Evolutionary conservation across 2,797 vertebrate species (phyloP).

Genomic region (Acipenser transmontanus): DNA sequence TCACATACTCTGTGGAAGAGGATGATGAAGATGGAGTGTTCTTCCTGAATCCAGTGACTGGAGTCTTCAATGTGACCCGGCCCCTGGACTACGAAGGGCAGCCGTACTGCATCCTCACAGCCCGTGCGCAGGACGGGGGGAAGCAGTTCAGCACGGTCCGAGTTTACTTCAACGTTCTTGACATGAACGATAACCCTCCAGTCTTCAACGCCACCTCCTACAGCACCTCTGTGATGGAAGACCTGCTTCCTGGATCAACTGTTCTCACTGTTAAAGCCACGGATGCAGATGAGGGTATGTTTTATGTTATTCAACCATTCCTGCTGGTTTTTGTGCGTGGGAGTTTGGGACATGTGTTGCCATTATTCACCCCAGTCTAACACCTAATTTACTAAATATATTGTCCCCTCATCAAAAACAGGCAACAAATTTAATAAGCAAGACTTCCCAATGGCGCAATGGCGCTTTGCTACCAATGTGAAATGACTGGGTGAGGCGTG

Average conservation of each 20-base stretch:
- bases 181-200: slow-evolving; percentile 85
- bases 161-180: slow-evolving; percentile 91
- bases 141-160: slow-evolving; percentile 72
- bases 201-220: slow-evolving; percentile 68
- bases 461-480: too few species aligned
- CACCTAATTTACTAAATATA: too few species aligned
- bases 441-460: too few species aligned
- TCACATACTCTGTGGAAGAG: slow-evolving; percentile 82
- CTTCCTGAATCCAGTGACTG: slow-evolving; percentile 86
- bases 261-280: slow-evolving; percentile 72
- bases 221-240: slow-evolving; percentile 80
- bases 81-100: slow-evolving; percentile 79
- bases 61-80: slow-evolving; percentile 88
- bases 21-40: slow-evolving; percentile 85
- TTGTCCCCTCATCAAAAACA: too few species aligned
- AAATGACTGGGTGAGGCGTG: too few species aligned
- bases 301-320: too few species aligned
- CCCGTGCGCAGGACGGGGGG: slow-evolving; percentile 78
- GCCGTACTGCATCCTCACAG: slow-evolving; percentile 81
- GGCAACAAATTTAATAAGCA: too few species aligned
- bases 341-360: too few species aligned
- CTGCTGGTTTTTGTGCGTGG: too few species aligned
- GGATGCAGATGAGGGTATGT: slow-evolving; percentile 83
- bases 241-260: slow-evolving; percentile 64
- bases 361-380: too few species aligned